Base-by-base conservation (phyloP, 1,140 invertebrate genomes). In the Venustaconcha ellipsiformis region DNA sequence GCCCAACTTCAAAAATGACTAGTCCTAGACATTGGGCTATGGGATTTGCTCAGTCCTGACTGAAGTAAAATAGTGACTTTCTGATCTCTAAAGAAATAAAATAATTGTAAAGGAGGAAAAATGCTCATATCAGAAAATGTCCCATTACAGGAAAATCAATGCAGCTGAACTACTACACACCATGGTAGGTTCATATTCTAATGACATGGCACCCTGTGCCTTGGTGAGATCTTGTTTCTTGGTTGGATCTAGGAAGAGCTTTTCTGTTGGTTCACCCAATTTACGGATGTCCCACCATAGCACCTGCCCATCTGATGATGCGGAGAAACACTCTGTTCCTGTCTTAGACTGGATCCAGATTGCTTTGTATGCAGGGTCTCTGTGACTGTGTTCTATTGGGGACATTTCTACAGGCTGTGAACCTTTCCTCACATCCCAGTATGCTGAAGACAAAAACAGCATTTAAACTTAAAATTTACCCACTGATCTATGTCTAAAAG, bases 181-280 rank as follows among this genome's bases (percentile, higher is more conserved):
- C 86, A 97, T 96, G 1, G 96, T 96, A 1, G 94, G 92, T 91
- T 97, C 96, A 88, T 96, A 97, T 90, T 97, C 96, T 68, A 98
- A 91, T 78, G 94, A 93, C 83, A 95, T 95, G 66, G 95, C 93
- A 66, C 95, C 95, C 66, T 94, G 92, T 59, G 95, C 95, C 67
- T 93, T 93, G 26, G 92, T 92, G 87, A 94, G 93, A 64, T 94
- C 92, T 82, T 95, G 92, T 81, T 89, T 91, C 90, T 94, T 95
- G 0, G 93, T 91, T 20, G 94, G 92, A 90, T 97, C 95, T 83
- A 97, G 93, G 6, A 95, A 93, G 76, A 97, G 91, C 12, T 93
- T 93, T 83, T 98, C 96, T 26, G 94, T 93, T 1, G 95, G 95
- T 86, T 94, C 93, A 72, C 92, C 93, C 76, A 97, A 90, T 88